phyloP scores from a whole-genome alignment of 2,888 invertebrate species.

The Hydrotaea cyrtoneurina region DNA sequence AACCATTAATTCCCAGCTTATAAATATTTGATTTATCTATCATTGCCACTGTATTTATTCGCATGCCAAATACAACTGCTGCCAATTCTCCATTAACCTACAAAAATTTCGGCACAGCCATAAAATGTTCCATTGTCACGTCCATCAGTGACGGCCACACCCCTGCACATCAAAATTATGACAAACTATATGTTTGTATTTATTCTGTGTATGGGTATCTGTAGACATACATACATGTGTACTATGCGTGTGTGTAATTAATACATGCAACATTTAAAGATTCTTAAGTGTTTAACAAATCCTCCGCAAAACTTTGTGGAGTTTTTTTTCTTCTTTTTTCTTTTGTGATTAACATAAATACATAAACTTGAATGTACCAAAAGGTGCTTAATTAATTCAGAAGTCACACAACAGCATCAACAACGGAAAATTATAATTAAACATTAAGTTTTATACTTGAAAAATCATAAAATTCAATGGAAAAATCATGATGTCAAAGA shows the following conservation, averaged over 20 bases:
- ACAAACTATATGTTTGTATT: background rate
- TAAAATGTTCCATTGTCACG: conserved; percentile 32
- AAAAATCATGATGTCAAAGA: conserved; percentile 41
- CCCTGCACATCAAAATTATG: background rate
- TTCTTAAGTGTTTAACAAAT: conserved; percentile 43
- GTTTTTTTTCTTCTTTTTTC: background rate
- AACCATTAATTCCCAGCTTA: no score
- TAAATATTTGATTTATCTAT: no score
- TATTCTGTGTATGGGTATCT: background rate
- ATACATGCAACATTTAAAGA: conserved; percentile 35
- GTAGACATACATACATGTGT: background rate
- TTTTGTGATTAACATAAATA: conserved; percentile 50
- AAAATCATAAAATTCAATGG: conserved; percentile 55
- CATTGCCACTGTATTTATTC: no score
- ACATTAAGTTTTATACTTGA: conserved; percentile 57
- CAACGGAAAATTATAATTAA: conserved; percentile 50
- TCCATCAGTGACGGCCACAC: background rate
- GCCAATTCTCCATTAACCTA: background rate
- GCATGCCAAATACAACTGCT: no score
- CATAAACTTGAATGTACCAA: conserved; percentile 39
- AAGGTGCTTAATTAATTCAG: conserved; percentile 31
- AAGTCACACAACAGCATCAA: conserved; percentile 28
- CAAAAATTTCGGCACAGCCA: background rate
- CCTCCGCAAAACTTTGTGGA: conserved; percentile 27
- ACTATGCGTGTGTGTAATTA: background rate